These are phyloP conservation scores for Centropyge bicolor DNA, from an alignment of 2,797 vertebrate species.

Conservation along the genomic window DNA sequence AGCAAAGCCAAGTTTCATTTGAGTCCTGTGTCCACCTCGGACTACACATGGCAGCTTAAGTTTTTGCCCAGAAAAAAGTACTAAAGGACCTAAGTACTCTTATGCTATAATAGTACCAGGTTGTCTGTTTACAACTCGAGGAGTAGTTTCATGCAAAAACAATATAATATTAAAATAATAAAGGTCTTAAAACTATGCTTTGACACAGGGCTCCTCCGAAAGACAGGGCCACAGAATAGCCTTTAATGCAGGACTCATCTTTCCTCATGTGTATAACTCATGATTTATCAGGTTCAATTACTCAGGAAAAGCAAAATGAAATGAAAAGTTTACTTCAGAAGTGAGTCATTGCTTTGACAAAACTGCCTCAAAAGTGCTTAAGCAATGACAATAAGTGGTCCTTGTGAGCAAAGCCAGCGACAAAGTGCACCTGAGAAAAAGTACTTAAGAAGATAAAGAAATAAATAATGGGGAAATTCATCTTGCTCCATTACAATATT, in stretches of 20 bases:
- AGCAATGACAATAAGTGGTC: background rate
- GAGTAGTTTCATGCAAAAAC: background rate
- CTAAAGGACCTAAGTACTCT: background rate
- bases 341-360: background rate
- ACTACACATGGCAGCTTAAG: background rate
- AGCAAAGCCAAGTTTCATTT: background rate
- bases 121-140: background rate
- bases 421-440: slow-evolving; percentile 26
- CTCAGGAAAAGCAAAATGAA: background rate
- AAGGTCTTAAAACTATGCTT: background rate
- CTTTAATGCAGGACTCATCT: background rate
- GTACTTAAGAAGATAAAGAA: slow-evolving; percentile 19
- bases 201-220: background rate
- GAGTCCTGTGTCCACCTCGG: background rate
- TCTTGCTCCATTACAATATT: slow-evolving; percentile 30
- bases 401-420: background rate
- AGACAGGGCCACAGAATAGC: background rate
- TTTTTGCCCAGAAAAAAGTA: background rate
- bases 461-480: slow-evolving; percentile 30
- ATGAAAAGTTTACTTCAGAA: background rate
- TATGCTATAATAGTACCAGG: background rate
- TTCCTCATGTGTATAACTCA: background rate
- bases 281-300: background rate
- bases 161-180: background rate
- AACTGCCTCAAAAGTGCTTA: slow-evolving; percentile 9